Evolutionary conservation across 1,140 invertebrate species (phyloP).

Genomic region (Zaprionus vittiger): DNA sequence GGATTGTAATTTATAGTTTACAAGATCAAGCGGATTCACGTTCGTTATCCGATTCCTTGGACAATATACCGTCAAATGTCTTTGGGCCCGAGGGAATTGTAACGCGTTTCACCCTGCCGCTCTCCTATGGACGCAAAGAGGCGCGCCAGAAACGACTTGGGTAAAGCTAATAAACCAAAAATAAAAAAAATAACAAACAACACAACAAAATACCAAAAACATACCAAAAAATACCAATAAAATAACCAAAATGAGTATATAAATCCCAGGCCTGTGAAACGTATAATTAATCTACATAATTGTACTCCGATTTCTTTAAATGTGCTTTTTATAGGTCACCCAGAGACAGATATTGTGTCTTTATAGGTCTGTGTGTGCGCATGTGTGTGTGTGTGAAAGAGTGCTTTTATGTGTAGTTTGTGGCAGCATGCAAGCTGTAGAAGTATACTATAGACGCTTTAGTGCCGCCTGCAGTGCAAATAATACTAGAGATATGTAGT

Average conservation of each 20-base stretch:
- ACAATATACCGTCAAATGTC: conserved; percentile 84
- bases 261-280: neutral
- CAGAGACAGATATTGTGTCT: neutral
- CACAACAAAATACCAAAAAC: conserved; percentile 25
- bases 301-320: conserved; percentile 32
- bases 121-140: conserved; percentile 87
- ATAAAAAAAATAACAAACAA: conserved; percentile 15
- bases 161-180: conserved; percentile 80
- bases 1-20: conserved; percentile 84
- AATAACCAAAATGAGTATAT: conserved; percentile 4
- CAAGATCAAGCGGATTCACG: conserved; percentile 85
- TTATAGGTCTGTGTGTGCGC: conserved; percentile 1
- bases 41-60: conserved; percentile 84
- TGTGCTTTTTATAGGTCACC: conserved; percentile 26
- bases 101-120: conserved; percentile 86
- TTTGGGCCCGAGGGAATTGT: conserved; percentile 84
- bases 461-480: conserved; percentile 4
- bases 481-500: conserved; percentile 2
- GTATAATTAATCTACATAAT: conserved; percentile 35
- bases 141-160: conserved; percentile 87
- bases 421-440: conserved; percentile 22
- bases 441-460: neutral
- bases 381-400: conserved; percentile 8
- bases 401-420: conserved; percentile 31
- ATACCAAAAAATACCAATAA: conserved; percentile 19